Percentiles rank a stretch among this genome's conserved stretches.
These are phyloP conservation scores for Ceyx cyanopectus DNA, from an alignment of 2,113 vertebrate genomes.

Conservation along the genomic window DNA sequence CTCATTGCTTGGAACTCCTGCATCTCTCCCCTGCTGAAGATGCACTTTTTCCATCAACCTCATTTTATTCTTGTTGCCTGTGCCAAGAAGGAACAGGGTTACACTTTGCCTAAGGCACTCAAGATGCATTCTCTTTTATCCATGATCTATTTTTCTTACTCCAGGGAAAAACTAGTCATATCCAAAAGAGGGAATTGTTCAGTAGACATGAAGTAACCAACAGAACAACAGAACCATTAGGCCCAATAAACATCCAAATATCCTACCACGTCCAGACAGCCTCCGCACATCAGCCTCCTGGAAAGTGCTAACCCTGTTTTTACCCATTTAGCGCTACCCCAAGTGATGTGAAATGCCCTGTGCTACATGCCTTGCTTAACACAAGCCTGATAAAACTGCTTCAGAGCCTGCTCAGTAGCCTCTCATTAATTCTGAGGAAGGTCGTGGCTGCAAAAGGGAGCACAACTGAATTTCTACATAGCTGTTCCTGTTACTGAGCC, in stretches of 20 bases:
- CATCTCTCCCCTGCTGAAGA: neutral
- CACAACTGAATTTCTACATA: neutral
- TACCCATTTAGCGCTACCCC: neutral
- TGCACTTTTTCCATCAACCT: neutral
- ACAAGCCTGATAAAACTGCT: neutral
- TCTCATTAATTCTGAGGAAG: neutral
- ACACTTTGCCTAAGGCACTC: neutral
- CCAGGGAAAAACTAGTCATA: neutral
- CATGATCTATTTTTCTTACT: neutral
- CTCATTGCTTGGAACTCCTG: neutral
- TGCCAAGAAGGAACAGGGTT: neutral
- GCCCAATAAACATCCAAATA: neutral
- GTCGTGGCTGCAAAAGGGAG: neutral
- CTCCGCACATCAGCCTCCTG: neutral
- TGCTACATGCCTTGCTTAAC: neutral
- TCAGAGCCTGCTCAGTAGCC: neutral
- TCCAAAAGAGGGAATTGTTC: neutral
- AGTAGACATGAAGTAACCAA: neutral
- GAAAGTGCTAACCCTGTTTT: neutral
- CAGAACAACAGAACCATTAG: neutral
- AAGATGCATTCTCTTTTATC: neutral
- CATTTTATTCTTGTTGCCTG: neutral
- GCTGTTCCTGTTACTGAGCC: neutral
- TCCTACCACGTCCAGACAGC: neutral
- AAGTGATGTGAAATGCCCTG: neutral